Conservation (phyloP, 2,797 vertebrate genomes). For the Phrynocephalus guinanensis region DNA sequence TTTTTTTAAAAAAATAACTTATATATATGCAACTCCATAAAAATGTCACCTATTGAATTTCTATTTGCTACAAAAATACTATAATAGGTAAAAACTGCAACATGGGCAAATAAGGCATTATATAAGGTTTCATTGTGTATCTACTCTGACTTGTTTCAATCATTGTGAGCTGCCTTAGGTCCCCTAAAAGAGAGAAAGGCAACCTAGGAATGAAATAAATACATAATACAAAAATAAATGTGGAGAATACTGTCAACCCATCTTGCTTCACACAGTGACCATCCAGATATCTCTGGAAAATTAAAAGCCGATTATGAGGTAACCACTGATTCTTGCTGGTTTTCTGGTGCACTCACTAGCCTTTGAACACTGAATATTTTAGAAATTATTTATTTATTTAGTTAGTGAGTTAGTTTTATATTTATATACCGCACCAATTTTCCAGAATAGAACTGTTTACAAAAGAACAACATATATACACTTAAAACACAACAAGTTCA, state of each 20-base stretch:
- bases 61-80: not conserved
- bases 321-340: not conserved
- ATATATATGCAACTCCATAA: not conserved
- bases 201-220: not conserved
- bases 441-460: no score
- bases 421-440: no score
- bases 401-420: no score
- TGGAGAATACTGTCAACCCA: no score
- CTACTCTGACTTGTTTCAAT: no score
- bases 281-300: not conserved
- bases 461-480: no score
- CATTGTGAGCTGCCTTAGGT: no score
- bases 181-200: no score
- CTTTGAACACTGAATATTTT: not conserved
- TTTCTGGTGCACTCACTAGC: not conserved
- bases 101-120: not conserved
- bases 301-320: not conserved
- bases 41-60: not conserved
- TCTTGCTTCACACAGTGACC: not conserved
- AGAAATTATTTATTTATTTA: not conserved
- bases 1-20: not conserved
- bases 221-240: not conserved
- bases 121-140: no score
- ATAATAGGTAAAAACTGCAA: not conserved
- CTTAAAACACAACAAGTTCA: no score